Base-by-base conservation (phyloP, 2,797 vertebrate genomes). In the Pteropus rufus region DNA sequence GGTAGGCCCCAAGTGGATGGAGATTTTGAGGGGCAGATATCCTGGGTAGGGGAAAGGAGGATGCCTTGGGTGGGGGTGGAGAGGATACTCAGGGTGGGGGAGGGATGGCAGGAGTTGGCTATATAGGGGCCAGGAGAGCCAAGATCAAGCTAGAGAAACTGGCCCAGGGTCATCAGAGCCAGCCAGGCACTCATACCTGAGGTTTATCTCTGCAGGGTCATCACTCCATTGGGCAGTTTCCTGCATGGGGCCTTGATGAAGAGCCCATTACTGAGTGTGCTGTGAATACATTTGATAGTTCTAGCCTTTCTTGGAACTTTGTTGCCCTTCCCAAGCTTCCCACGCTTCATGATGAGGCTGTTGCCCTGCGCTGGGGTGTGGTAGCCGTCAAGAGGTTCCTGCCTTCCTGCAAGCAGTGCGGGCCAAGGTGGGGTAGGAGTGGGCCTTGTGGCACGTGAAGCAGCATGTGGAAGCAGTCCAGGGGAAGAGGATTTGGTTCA, bases 291-390 rank as follows among this genome's bases (percentile, higher is more conserved):
- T 58, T 26, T 54, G 67, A 60, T 79, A 86, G 80, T 75, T 83
- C 31, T 24, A 65, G 72, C 72, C 73, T 93, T 49, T 88, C 36
- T 49, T 90, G 52, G 76, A 96, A 79, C 34, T 44, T 94, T 44
- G 89, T 96, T 81, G 75, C 49, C 49, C 52, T 86, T 93, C 65
- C 76, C 83, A 70, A 23, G 41, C 75, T 87, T 96, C 88, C 92
- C 89, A 93, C 14, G 0, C 94, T 72, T 91, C 54, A 8, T 95
- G 94, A 90, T 0, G 4, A 65, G 88, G 49, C 91, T 75, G 2
- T 94, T 67, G 44, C 81, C 64, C n/a, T 69, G 81, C 52, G 76
- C n/a, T 46, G 56, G 83, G 92, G 95, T 82, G 90, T 93, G 84
- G 96, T 90, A 52, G 69, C 64, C 46, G 36, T 91, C 56, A 69